These are phyloP conservation scores for Corydoras maculifer DNA, from an alignment of 2,113 vertebrate species.

Conservation along the genomic window DNA sequence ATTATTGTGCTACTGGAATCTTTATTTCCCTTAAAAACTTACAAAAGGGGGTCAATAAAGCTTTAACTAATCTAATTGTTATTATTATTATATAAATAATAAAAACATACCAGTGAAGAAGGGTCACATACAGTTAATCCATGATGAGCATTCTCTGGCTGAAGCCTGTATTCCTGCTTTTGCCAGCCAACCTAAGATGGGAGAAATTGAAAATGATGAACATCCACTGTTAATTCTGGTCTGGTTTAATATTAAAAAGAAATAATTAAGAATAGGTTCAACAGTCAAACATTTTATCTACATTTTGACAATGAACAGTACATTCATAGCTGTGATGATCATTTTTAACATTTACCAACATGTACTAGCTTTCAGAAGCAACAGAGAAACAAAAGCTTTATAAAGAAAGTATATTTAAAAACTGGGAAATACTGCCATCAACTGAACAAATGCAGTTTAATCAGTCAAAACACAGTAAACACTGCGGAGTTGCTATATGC, in stretches of 20 bases:
- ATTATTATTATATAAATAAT: not conserved
- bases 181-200: conserved; percentile 43
- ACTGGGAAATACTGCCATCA: conserved; percentile 52
- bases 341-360: not conserved
- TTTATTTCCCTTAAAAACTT: too few species aligned
- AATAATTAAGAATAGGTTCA: not conserved
- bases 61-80: too few species aligned
- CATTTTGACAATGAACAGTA: too few species aligned
- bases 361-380: not conserved
- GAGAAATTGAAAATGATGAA: conserved; percentile 20
- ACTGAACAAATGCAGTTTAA: conserved; percentile 43
- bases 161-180: conserved; percentile 44
- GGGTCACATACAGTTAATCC: conserved; percentile 42
- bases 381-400: not conserved
- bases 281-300: too few species aligned
- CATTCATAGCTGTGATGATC: too few species aligned
- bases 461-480: not conserved
- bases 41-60: too few species aligned
- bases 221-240: not conserved
- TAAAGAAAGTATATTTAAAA: conserved; percentile 4
- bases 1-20: too few species aligned
- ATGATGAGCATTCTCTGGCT: conserved; percentile 42
- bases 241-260: not conserved
- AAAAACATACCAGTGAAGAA: conserved; percentile 50
- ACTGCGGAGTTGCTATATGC: not conserved